These are phyloP conservation scores for Caranx ignobilis DNA, from an alignment of 2,113 vertebrate species.

Conservation along the genomic window DNA sequence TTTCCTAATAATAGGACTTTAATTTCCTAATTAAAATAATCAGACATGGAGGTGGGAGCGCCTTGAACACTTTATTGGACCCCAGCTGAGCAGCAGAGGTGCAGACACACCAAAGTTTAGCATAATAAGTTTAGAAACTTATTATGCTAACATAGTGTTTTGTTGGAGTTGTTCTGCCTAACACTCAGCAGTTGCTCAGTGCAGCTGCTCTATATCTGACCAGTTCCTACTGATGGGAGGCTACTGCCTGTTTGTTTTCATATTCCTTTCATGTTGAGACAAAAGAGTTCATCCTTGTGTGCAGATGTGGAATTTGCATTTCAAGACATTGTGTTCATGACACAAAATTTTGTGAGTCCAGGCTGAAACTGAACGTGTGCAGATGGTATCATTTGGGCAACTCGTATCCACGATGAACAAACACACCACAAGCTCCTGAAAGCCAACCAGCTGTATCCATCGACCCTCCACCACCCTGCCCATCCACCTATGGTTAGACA, in stretches of 20 bases:
- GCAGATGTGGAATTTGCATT: slow-evolving; percentile 26
- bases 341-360: slow-evolving; percentile 26
- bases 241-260: background rate
- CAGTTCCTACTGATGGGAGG: background rate
- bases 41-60: too few relatives aligned
- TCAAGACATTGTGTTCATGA: slow-evolving; percentile 24
- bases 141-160: too few relatives aligned
- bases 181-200: background rate
- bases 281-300: background rate
- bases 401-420: slow-evolving; percentile 5
- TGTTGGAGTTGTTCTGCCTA: background rate
- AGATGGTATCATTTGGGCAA: slow-evolving; percentile 18
- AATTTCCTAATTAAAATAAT: too few relatives aligned
- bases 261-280: background rate
- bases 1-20: too few relatives aligned
- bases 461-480: slow-evolving; percentile 35
- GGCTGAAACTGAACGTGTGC: slow-evolving; percentile 30
- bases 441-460: slow-evolving; percentile 11
- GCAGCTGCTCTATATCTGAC: too few relatives aligned
- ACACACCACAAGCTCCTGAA: slow-evolving; percentile 22
- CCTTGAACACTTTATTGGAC: too few relatives aligned
- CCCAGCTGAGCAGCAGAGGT: too few relatives aligned
- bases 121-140: too few relatives aligned
- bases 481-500: slow-evolving; percentile 20
- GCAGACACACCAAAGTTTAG: too few relatives aligned